Percentiles rank a stretch among this genome's conserved stretches.
Conservation (phyloP, 2,888 invertebrate genomes). For the Lochmaea capreae region DNA sequence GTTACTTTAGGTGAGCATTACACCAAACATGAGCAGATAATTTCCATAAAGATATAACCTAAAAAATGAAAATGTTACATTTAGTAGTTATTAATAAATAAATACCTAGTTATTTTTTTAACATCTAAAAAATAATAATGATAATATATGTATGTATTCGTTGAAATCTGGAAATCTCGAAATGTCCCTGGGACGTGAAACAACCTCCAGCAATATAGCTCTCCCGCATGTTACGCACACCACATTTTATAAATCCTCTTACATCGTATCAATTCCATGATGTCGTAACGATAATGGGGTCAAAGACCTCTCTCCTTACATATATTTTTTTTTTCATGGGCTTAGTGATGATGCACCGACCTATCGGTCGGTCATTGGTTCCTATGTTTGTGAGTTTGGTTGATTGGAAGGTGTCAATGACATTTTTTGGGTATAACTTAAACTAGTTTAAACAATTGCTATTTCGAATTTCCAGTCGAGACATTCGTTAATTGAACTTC, state of each 20-base stretch:
- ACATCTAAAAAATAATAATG: too few species aligned
- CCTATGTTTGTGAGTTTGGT: not conserved
- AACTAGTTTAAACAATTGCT: slow-evolving; percentile 2
- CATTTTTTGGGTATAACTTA: slow-evolving; percentile 8
- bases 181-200: not conserved
- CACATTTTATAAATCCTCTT: slow-evolving; percentile 28
- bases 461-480: not conserved
- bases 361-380: slow-evolving; percentile 19
- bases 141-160: too few species aligned
- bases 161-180: not conserved
- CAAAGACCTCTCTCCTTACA: slow-evolving; percentile 26
- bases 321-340: slow-evolving; percentile 10
- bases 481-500: not conserved
- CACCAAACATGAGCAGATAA: too few species aligned
- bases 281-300: slow-evolving; percentile 37
- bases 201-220: not conserved
- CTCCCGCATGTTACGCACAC: slow-evolving; percentile 13
- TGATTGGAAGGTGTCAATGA: slow-evolving; percentile 9
- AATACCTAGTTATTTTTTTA: too few species aligned
- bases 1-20: too few species aligned
- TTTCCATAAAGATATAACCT: too few species aligned
- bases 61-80: too few species aligned
- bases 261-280: slow-evolving; percentile 29
- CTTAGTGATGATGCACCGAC: slow-evolving; percentile 13
- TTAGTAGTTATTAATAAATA: too few species aligned